A percentile compares a stretch with the other conserved stretches of the same genome.
Evolutionary conservation across 2,797 vertebrate species (phyloP).

Genomic region (Cynopterus sphinx): DNA sequence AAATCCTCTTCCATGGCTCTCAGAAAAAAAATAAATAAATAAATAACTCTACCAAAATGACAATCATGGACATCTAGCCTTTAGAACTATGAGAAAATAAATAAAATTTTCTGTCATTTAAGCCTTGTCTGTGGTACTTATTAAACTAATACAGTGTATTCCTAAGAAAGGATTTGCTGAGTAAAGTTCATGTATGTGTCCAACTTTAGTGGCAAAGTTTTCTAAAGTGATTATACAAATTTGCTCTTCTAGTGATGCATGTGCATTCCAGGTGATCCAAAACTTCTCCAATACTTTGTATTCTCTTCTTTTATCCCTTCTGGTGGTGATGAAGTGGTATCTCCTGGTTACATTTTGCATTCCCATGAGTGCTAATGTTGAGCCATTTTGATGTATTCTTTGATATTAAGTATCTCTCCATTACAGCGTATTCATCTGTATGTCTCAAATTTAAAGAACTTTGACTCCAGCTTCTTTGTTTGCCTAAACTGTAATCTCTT

Average conservation of each 20-base stretch:
- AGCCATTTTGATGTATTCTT: not conserved
- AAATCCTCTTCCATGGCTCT: not conserved
- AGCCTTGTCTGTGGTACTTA: not conserved
- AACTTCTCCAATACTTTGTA: not conserved
- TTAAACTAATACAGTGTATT: not conserved
- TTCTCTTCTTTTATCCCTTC: not conserved
- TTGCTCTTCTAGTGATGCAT: not conserved
- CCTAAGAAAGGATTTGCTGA: not conserved
- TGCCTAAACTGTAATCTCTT: not conserved
- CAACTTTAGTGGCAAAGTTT: not conserved
- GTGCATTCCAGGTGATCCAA: not conserved
- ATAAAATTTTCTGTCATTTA: not conserved
- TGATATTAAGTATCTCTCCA: not conserved
- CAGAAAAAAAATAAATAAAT: not conserved
- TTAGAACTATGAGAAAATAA: not conserved
- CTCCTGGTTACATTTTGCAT: not conserved
- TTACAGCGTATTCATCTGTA: not conserved
- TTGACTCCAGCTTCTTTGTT: not conserved
- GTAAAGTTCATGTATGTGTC: not conserved
- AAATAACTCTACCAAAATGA: not conserved
- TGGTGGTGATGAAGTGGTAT: not conserved
- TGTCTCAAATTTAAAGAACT: not conserved
- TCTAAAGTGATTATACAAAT: not conserved
- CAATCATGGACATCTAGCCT: not conserved
- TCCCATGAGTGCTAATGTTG: not conserved